Base-by-base conservation (phyloP, 2,113 vertebrate species). In the Meles meles region DNA sequence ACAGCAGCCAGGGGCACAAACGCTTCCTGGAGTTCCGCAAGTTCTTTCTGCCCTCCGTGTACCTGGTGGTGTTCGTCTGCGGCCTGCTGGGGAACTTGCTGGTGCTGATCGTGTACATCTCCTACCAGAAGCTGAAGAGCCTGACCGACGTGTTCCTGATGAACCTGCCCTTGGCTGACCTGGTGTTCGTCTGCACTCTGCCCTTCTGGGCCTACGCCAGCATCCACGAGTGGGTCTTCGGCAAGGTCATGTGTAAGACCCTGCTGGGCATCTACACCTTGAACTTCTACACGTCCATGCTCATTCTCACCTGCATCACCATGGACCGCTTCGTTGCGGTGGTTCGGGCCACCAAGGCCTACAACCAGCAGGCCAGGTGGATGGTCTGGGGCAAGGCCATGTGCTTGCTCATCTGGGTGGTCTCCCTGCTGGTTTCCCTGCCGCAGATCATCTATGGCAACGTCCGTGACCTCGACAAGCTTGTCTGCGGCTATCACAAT, bases 101-200 rank as follows among this genome's bases (percentile, higher is more conserved):
- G 42, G 96, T 98, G 90, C 97, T 99, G 27, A 69, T 97, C 2
- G 94, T 97, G 39, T 96, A 98, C 5, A 12, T 97, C 84, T 98
- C 98, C 94, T 98, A 97, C 21, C 94, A 97, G 96, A 99, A 98
- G 94, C 76, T 94, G 55, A 98, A 94, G 94, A 98, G 2, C 0
- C 23, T 98, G 44, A 98, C 98, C 1, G 98, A 99, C 6, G 14
- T 98, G 52, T 94, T 98, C 95, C 97, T 99, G 89, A 55, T 98
- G 79, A 99, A 99, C 7, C 17, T 99, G 88, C 97, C 98, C 25
- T n/a, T 97, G 93, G 98, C 98, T 0, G 98, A 99, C 88, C 97
- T 98, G 65, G 44, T 98, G 77, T 99, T 99, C 18, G 94, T 98
- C 63, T 98, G 98, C 65, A 99, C 98, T 0, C 83, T 98, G 94